phyloP scores from a whole-genome alignment of 1,140 invertebrate genomes.

The Temnothorax curvispinosus region DNA sequence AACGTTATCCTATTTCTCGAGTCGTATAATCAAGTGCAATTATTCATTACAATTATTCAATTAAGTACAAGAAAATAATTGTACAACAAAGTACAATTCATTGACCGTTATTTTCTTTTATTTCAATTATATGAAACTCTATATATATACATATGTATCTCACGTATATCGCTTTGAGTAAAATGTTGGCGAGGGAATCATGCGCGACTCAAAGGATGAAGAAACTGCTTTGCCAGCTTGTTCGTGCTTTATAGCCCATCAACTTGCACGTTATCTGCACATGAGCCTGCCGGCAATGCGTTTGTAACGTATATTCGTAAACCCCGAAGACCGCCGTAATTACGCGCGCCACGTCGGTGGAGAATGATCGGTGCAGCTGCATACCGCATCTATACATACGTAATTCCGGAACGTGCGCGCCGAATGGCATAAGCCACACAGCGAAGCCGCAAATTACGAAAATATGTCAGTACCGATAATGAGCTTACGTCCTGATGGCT shows the following conservation, averaged over 20 bases:
- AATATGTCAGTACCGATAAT: constrained; percentile 54
- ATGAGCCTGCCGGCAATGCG: constrained; percentile 46
- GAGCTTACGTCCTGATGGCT: constrained; percentile 33
- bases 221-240: constrained; percentile 27
- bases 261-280: constrained; percentile 20
- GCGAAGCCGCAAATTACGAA: constrained; percentile 48
- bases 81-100: neutral
- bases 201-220: constrained; percentile 15
- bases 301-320: constrained; percentile 58
- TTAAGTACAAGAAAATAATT: neutral
- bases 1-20: neutral
- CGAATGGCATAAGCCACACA: constrained; percentile 37
- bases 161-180: neutral
- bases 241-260: constrained; percentile 19
- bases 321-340: constrained; percentile 58
- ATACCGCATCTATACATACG: constrained; percentile 40
- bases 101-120: neutral
- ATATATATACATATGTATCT: neutral
- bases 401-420: constrained; percentile 37
- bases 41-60: neutral
- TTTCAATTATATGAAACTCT: neutral
- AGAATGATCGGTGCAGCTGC: constrained; percentile 23
- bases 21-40: neutral
- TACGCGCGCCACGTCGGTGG: constrained; percentile 39
- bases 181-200: neutral